Evolutionary conservation across 2,888 invertebrate genomes (phyloP).

Genomic region (Rhyacophila evoluta): DNA sequence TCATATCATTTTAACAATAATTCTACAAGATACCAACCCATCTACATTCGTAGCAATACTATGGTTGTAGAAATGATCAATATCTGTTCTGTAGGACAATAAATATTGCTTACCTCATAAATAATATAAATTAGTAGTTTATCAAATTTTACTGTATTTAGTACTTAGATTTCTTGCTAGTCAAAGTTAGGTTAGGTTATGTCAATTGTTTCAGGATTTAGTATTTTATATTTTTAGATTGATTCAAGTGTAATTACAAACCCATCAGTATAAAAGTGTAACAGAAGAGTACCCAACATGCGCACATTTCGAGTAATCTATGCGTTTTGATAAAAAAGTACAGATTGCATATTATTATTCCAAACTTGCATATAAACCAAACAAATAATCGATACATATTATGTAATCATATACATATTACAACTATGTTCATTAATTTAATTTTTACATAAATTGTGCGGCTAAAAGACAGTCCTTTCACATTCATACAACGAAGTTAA

Average conservation of each 20-base stretch:
- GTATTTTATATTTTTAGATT: not conserved
- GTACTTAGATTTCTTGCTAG: no score
- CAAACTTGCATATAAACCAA: not conserved
- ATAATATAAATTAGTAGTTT: no score
- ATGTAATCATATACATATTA: slow-evolving; percentile 42
- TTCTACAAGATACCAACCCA: no score
- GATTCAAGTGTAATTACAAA: not conserved
- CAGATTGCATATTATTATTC: not conserved
- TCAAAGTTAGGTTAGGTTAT: not conserved
- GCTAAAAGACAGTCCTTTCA: slow-evolving; percentile 53
- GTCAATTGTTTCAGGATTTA: not conserved
- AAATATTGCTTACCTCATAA: no score
- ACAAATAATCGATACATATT: slow-evolving; percentile 37
- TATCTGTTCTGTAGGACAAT: no score
- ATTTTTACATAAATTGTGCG: slow-evolving; percentile 53
- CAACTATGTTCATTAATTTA: slow-evolving; percentile 52
- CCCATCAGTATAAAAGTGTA: not conserved
- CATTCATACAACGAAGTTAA: slow-evolving; percentile 53
- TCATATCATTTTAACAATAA: no score
- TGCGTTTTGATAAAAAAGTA: slow-evolving; percentile 6
- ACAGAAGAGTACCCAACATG: not conserved
- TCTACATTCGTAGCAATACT: no score
- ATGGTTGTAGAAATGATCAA: no score
- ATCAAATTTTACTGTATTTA: no score
- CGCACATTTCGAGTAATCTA: not conserved